Evolutionary conservation across 2,888 invertebrate species (phyloP).

Genomic region (Brachycybe producta): DNA sequence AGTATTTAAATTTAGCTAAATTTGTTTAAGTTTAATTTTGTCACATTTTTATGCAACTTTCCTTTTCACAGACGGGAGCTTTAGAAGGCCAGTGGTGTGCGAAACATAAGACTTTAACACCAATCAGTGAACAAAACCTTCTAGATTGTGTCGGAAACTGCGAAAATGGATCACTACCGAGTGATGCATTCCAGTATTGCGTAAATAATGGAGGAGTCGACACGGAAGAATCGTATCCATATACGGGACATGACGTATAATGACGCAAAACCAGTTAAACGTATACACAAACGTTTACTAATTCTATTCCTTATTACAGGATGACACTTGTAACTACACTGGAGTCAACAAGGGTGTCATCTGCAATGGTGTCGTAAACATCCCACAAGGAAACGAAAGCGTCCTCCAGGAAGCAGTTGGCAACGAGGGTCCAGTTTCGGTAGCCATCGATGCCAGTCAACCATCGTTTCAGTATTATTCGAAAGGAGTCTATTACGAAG

Average conservation of each 20-base stretch:
- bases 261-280: no score
- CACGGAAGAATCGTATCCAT: conserved; percentile 33
- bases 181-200: conserved; percentile 61
- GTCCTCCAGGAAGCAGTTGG: conserved; percentile 65
- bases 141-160: conserved; percentile 81
- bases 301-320: no score
- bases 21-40: no score
- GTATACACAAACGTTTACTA: no score
- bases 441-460: conserved; percentile 79
- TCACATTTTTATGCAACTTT: no score
- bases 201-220: conserved; percentile 55
- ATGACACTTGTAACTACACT: conserved; percentile 38
- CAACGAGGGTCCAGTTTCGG: conserved; percentile 67
- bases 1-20: no score
- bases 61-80: conserved; percentile 78
- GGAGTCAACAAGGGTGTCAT: conserved; percentile 55
- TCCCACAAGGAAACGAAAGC: conserved; percentile 56
- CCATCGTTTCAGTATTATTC: conserved; percentile 76
- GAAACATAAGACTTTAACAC: conserved; percentile 56
- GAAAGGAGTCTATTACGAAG: conserved; percentile 75
- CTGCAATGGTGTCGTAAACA: conserved; percentile 40
- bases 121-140: conserved; percentile 83
- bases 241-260: background rate
- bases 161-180: conserved; percentile 61
- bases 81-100: conserved; percentile 50